Conservation (phyloP, 2,797 vertebrate genomes). For the Sphaeramia orbicularis region DNA sequence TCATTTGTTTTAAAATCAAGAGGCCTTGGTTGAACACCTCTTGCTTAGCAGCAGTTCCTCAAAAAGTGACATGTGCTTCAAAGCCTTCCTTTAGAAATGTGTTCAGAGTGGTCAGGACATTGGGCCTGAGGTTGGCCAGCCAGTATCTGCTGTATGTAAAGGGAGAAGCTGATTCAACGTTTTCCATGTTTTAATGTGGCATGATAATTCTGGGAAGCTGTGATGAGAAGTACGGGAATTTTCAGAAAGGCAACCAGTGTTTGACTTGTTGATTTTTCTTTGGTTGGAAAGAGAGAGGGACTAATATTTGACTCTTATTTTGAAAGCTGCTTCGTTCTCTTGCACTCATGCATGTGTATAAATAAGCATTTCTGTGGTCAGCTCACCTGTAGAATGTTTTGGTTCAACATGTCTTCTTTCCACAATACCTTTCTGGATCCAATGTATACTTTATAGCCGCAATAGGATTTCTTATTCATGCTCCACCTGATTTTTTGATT, state of each 20-base stretch:
- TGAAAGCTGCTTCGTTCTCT: constrained; percentile 74
- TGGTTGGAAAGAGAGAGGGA: constrained; percentile 72
- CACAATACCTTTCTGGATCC: constrained; percentile 64
- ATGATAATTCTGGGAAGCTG: constrained; percentile 80
- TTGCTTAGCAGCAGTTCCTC: constrained; percentile 32
- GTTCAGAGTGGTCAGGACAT: constrained; percentile 59
- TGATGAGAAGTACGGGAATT: constrained; percentile 75
- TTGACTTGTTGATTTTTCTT: constrained; percentile 80
- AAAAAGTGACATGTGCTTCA: constrained; percentile 46
- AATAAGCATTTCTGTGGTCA: constrained; percentile 76
- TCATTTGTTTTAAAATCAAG: constrained; percentile 2
- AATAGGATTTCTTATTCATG: constrained; percentile 36
- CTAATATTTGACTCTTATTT: constrained; percentile 78
- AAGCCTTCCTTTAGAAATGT: constrained; percentile 45
- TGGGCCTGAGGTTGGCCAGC: constrained; percentile 60
- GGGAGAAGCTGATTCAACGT: constrained; percentile 79
- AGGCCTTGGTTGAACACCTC: constrained; percentile 4
- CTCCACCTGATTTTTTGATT: constrained; percentile 5
- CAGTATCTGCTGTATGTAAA: constrained; percentile 73
- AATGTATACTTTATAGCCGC: constrained; percentile 30
- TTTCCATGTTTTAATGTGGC: constrained; percentile 83
- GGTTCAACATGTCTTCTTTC: constrained; percentile 58
- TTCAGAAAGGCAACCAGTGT: constrained; percentile 78
- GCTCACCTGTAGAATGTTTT: constrained; percentile 76
- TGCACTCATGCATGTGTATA: constrained; percentile 73